A percentile compares a stretch with the other conserved stretches of the same genome.
Conservation (phyloP, 2,888 invertebrate species). For the Galerucella calmariensis region DNA sequence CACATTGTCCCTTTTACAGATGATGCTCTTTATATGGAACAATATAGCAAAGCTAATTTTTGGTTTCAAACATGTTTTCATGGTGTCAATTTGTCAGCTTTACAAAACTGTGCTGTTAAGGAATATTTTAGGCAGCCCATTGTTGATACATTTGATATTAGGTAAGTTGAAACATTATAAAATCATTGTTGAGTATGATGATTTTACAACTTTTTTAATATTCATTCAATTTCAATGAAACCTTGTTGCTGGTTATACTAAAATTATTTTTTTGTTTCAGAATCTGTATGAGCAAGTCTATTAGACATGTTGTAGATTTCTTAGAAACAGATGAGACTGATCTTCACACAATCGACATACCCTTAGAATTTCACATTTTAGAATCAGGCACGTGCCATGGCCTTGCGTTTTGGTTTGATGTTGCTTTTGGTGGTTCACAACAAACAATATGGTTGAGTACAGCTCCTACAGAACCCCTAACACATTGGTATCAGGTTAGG, state of each 20-base stretch:
- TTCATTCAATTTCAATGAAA: no score
- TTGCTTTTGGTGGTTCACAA: slow-evolving; percentile 90
- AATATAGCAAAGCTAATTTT: slow-evolving; percentile 98
- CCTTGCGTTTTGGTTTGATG: slow-evolving; percentile 99
- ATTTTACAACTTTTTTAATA: no score
- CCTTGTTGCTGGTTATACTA: no score
- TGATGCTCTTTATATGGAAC: slow-evolving; percentile 97
- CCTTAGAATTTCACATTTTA: slow-evolving; percentile 90
- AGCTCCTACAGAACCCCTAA: slow-evolving; percentile 96
- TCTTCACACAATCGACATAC: slow-evolving; percentile 94
- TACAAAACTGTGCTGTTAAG: slow-evolving; percentile 92
- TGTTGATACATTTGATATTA: slow-evolving; percentile 81
- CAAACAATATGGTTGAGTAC: slow-evolving; percentile 97
- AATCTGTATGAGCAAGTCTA: slow-evolving; percentile 95
- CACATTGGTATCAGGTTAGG: slow-evolving; percentile 84
- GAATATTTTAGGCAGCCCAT: slow-evolving; percentile 81
- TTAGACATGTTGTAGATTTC: slow-evolving; percentile 94
- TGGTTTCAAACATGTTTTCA: slow-evolving; percentile 99
- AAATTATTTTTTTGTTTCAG: slow-evolving; percentile 83
- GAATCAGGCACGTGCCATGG: slow-evolving; percentile 97
- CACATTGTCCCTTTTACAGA: slow-evolving; percentile 98
- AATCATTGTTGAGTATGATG: no score
- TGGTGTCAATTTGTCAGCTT: slow-evolving; percentile 92
- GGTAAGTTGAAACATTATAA: slow-evolving; percentile 18
- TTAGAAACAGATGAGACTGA: slow-evolving; percentile 91